A percentile compares a stretch with the other conserved stretches of the same genome.
phyloP scores from a whole-genome alignment of 2,797 vertebrate genomes.

The Myotis planiceps region DNA sequence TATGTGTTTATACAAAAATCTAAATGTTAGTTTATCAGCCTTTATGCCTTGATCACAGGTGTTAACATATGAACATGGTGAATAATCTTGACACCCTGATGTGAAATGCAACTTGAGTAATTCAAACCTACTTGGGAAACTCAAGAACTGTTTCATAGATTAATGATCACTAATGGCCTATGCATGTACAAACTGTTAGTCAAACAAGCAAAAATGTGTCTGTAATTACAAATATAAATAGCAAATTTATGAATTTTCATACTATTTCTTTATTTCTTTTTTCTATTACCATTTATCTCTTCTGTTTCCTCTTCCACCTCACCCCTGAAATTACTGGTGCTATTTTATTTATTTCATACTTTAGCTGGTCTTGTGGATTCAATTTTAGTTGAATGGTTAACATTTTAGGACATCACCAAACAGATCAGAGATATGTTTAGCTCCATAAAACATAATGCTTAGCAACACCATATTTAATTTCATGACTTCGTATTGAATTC shows the following conservation, averaged over 20 bases:
- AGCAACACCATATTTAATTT: not conserved
- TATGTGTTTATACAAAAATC: conserved; percentile 41
- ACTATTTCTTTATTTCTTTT: not conserved
- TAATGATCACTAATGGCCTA: conserved; percentile 22
- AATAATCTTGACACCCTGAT: conserved; percentile 30
- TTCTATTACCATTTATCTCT: not conserved
- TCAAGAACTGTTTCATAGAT: conserved; percentile 38
- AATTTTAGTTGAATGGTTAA: not conserved
- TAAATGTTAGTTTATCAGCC: conserved; percentile 33
- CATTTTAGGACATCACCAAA: not conserved
- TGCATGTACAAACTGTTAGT: not conserved
- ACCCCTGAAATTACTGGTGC: not conserved
- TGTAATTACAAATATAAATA: conserved; percentile 7
- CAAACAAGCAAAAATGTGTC: conserved; percentile 12
- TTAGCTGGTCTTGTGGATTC: not conserved
- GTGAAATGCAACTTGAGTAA: conserved; percentile 39
- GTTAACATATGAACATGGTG: not conserved
- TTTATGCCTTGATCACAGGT: conserved; percentile 39
- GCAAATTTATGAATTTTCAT: not conserved
- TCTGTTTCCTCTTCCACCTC: not conserved
- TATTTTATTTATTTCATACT: not conserved
- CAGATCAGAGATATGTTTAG: not conserved
- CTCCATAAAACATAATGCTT: not conserved
- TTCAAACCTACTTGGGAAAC: conserved; percentile 32
- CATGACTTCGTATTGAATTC: not conserved